Percentiles rank a stretch among this genome's conserved stretches.
phyloP scores from a whole-genome alignment of 1,140 invertebrate species.

The Drosophila bocki region DNA sequence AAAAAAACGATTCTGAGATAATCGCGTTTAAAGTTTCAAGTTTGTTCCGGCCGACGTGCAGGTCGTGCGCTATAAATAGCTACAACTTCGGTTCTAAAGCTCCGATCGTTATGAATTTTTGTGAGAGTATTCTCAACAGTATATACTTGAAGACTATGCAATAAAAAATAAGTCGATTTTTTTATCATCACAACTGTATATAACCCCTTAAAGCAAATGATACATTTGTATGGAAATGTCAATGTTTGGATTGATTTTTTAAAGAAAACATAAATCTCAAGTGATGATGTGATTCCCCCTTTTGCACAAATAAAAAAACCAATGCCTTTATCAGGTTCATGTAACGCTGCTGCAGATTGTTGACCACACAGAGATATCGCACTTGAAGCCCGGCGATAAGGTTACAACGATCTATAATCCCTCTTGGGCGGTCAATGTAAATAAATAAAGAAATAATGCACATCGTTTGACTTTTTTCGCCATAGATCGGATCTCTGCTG shows the following conservation, averaged over 20 bases:
- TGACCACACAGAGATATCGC: neutral
- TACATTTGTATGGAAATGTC: no score
- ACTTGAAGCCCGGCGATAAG: neutral
- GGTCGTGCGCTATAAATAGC: no score
- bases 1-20: no score
- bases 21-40: no score
- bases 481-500: constrained; percentile 66
- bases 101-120: no score
- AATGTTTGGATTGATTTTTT: neutral
- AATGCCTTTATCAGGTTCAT: neutral
- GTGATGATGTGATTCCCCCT: constrained; percentile 2
- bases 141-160: no score
- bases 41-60: no score
- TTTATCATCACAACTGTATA: no score
- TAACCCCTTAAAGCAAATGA: no score
- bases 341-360: neutral
- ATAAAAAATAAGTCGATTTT: no score
- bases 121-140: no score
- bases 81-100: no score
- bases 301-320: neutral
- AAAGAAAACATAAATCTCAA: neutral
- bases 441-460: constrained; percentile 22
- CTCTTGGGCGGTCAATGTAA: neutral
- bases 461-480: neutral
- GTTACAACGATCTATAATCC: neutral